Percentiles rank a stretch among this genome's conserved stretches.
Evolutionary conservation across 2,113 vertebrate species (phyloP).

Genomic region (Oreotrochilus melanogaster): DNA sequence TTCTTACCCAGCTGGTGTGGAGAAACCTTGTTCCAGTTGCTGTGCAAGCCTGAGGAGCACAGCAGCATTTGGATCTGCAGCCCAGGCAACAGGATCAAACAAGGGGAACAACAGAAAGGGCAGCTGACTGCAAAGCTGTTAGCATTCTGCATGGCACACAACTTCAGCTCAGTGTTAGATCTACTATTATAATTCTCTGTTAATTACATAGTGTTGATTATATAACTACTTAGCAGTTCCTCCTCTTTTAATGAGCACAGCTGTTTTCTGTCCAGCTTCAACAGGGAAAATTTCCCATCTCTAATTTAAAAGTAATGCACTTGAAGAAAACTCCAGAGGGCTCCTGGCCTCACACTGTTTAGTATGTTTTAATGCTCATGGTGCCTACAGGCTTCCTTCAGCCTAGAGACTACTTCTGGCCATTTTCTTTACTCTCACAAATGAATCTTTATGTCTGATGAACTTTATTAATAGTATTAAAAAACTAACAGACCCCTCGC

Average conservation of each 20-base stretch:
- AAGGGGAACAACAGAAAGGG: background rate
- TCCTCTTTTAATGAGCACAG: slow-evolving; percentile 75
- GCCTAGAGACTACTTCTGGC: background rate
- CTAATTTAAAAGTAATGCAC: slow-evolving; percentile 70
- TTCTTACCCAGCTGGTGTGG: background rate
- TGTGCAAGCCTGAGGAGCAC: accelerated
- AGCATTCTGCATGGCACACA: background rate
- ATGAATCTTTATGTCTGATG: slow-evolving; percentile 15
- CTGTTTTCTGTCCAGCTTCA: slow-evolving; percentile 75
- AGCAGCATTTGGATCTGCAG: background rate
- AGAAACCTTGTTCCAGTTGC: background rate
- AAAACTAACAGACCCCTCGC: background rate
- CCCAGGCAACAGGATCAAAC: background rate
- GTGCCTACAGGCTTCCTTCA: slow-evolving; percentile 18
- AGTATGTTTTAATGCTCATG: background rate
- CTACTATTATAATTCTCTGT: slow-evolving; percentile 57
- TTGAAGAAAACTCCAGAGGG: slow-evolving; percentile 64
- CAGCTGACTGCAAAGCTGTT: background rate
- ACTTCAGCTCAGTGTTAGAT: background rate
- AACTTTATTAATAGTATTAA: slow-evolving; percentile 28
- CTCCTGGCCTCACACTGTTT: slow-evolving; percentile 23
- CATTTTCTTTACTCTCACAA: background rate
- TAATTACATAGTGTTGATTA: slow-evolving; percentile 74
- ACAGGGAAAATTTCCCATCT: slow-evolving; percentile 59
- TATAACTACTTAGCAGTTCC: slow-evolving; percentile 64